A percentile compares a stretch with the other conserved stretches of the same genome.
These are phyloP conservation scores for Liasis olivaceus DNA, from an alignment of 2,797 vertebrate genomes.

Conservation along the genomic window DNA sequence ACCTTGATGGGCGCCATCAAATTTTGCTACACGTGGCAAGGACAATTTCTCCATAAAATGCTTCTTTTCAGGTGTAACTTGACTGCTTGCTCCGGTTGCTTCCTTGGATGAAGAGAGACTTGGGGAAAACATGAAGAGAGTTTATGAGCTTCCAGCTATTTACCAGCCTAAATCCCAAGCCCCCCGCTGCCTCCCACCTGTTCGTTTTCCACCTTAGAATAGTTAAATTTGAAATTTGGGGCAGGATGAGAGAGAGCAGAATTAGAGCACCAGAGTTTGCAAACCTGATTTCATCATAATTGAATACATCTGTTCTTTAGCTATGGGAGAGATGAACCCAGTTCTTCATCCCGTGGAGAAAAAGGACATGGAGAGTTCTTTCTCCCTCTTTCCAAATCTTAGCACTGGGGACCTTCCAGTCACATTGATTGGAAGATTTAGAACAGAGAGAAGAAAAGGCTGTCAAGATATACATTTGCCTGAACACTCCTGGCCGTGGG, in stretches of 20 bases:
- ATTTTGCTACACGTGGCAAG: background rate
- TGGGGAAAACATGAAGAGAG: background rate
- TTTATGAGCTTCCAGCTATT: background rate
- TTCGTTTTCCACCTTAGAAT: background rate
- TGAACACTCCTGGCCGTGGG: background rate
- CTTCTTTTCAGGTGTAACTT: background rate
- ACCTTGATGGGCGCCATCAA: fast-evolving
- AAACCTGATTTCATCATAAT: background rate
- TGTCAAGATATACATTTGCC: background rate
- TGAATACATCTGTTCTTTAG: background rate
- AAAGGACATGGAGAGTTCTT: too few relatives aligned
- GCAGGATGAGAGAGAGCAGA: background rate
- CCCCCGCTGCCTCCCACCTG: background rate
- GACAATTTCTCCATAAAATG: background rate
- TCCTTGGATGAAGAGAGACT: background rate
- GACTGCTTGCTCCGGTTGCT: conserved; percentile 27
- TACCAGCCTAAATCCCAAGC: background rate
- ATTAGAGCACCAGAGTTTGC: background rate
- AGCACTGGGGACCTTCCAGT: too few relatives aligned
- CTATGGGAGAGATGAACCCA: background rate
- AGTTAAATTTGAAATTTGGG: background rate
- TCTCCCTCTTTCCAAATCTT: too few relatives aligned
- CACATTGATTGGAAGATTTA: too few relatives aligned
- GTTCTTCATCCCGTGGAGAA: background rate
- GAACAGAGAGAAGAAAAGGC: too few relatives aligned